A percentile compares a stretch with the other conserved stretches of the same genome.
These are phyloP conservation scores for Saccopteryx leptura DNA, from an alignment of 2,113 vertebrate genomes.

Conservation along the genomic window DNA sequence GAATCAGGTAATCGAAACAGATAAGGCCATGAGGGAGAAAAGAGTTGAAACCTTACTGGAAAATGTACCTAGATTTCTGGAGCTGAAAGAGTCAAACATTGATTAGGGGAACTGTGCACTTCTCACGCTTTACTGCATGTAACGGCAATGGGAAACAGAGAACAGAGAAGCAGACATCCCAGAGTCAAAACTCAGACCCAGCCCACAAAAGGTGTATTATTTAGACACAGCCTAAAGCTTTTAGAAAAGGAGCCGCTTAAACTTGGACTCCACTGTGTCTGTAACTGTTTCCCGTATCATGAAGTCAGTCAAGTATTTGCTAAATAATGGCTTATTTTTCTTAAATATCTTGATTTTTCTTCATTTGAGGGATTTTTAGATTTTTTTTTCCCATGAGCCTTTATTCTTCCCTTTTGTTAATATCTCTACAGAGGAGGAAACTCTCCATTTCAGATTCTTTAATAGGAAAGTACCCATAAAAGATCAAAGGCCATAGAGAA, in stretches of 20 bases:
- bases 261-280: not conserved
- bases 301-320: not conserved
- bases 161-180: not conserved
- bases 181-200: not conserved
- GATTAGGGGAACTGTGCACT: not conserved
- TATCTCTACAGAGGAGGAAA: not conserved
- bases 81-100: not conserved
- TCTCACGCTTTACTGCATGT: not conserved
- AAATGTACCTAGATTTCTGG: not conserved
- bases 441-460: not conserved
- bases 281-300: not conserved
- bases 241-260: not conserved
- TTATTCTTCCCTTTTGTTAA: not conserved
- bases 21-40: not conserved
- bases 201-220: not conserved
- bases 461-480: not conserved
- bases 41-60: not conserved
- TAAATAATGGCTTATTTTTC: not conserved
- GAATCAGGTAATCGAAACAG: constrained; percentile 69
- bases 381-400: not conserved
- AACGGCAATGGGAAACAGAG: not conserved
- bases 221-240: not conserved
- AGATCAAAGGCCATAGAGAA: not conserved
- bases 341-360: not conserved
- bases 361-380: not conserved